Evolutionary conservation across 2,888 invertebrate species (phyloP).

Genomic region (Saturnia pavonia): DNA sequence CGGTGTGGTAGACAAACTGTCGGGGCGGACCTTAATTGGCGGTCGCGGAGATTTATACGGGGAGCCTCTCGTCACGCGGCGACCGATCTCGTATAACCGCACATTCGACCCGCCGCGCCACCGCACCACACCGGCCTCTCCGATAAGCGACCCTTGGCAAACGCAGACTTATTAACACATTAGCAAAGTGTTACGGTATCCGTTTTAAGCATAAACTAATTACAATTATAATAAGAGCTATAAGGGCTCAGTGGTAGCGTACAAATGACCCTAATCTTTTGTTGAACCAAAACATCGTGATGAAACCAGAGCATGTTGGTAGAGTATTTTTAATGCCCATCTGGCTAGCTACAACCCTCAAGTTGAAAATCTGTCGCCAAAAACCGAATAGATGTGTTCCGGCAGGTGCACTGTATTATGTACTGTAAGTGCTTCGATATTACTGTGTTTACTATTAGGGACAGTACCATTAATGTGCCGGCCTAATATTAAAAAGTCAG

Average conservation of each 20-base stretch:
- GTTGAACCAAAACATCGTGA: too few species aligned
- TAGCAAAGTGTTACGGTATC: slow-evolving; percentile 25
- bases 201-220: slow-evolving; percentile 9
- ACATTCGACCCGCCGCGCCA: slow-evolving; percentile 41
- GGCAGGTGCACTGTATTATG: too few species aligned
- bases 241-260: neutral
- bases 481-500: too few species aligned
- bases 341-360: too few species aligned
- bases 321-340: too few species aligned
- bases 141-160: slow-evolving; percentile 40
- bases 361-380: too few species aligned
- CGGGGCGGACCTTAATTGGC: slow-evolving; percentile 80
- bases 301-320: too few species aligned
- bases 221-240: neutral
- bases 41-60: slow-evolving; percentile 80
- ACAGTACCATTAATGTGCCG: too few species aligned
- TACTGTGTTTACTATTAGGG: too few species aligned
- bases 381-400: too few species aligned
- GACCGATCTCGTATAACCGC: slow-evolving; percentile 54
- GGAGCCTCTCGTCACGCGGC: slow-evolving; percentile 69
- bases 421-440: too few species aligned
- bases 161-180: slow-evolving; percentile 47
- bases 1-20: slow-evolving; percentile 80
- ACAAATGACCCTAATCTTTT: too few species aligned
- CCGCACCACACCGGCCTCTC: slow-evolving; percentile 34